Evolutionary conservation across 2,888 invertebrate genomes (phyloP), one percentile per base, ranked within the genome.

Genomic region (Apamea crenata): DNA sequence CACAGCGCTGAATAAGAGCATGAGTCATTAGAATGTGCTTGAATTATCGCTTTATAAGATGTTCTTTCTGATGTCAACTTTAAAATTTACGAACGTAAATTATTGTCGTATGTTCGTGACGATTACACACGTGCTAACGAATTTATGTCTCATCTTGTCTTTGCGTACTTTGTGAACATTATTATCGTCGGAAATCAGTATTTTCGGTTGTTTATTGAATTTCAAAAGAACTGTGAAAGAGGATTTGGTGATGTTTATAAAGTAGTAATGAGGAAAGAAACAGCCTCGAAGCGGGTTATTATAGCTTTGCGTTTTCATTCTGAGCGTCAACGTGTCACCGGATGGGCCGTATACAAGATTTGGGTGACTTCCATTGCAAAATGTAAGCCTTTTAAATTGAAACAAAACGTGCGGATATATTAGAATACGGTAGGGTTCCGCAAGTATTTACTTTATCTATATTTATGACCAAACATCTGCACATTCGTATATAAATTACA

Each of bases 31-130:
- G 94, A 94, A 94, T 92, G 91, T 90, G 89, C 91, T 92, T 95
- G 93, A 96, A 92, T 94, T 95, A 96, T 95, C 84, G 91, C 95
- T 94, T 93, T 95, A 96, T 95, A 96, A 95, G 95, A 95, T 93
- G 95, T 95, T 96, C 96, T 96, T 96, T 96, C 96, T 95, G 94
- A 94, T 95, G 96, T 97, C 97, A 96, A 96, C 96, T 97, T 96
- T 96, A 94, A 96, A 96, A 97, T 96, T 95, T 96, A 97, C 93
- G 91, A 93, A 92, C 86, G 94, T 96, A 94, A 96, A 92, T 96
- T 96, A 96, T 95, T 93, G 94, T 93, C 92, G 81, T 93, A 93
- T 95, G 95, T 95, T 94, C 92, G 92, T 94, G 96, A 96, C 94
- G 96, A 96, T 95, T 95, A 95, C 95, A 94, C 91, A 93, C 92